phyloP scores from a whole-genome alignment of 2,888 invertebrate genomes.

The Trissolcus japonicus region DNA sequence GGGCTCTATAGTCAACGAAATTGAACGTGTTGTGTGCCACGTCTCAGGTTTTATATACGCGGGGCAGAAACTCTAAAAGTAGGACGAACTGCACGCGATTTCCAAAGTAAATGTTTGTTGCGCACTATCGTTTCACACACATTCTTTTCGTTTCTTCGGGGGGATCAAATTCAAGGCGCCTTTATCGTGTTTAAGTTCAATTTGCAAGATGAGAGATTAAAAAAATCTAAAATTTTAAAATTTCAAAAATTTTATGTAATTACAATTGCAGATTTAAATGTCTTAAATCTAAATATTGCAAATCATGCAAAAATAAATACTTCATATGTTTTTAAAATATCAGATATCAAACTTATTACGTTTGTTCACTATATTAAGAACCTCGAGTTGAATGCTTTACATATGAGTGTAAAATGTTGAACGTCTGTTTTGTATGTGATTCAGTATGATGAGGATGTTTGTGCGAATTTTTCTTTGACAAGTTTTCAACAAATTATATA shows the following conservation, averaged over 20 bases:
- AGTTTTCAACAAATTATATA: too few species aligned
- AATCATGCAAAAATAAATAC: too few species aligned
- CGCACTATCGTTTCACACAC: conserved; percentile 46
- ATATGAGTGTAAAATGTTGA: too few species aligned
- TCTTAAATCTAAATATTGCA: too few species aligned
- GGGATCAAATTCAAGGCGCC: conserved; percentile 39
- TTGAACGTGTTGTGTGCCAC: conserved; percentile 56
- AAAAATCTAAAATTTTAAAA: not conserved
- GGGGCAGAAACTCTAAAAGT: conserved; percentile 54
- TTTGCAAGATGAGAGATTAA: conserved; percentile 12
- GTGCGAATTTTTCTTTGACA: too few species aligned
- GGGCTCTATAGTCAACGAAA: conserved; percentile 55
- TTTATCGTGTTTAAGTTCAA: conserved; percentile 24
- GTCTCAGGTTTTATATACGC: conserved; percentile 52
- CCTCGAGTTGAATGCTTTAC: too few species aligned
- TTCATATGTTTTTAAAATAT: too few species aligned
- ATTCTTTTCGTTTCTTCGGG: conserved; percentile 49
- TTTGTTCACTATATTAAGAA: too few species aligned
- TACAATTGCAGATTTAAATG: too few species aligned
- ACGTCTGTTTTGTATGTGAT: too few species aligned
- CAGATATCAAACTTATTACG: too few species aligned
- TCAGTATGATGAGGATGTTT: too few species aligned
- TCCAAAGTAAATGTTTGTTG: conserved; percentile 58
- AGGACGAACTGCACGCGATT: conserved; percentile 58
- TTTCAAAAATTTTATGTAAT: not conserved